These are phyloP conservation scores for Spea multiplicata DNA, from an alignment of 2,113 vertebrate genomes.

Conservation along the genomic window DNA sequence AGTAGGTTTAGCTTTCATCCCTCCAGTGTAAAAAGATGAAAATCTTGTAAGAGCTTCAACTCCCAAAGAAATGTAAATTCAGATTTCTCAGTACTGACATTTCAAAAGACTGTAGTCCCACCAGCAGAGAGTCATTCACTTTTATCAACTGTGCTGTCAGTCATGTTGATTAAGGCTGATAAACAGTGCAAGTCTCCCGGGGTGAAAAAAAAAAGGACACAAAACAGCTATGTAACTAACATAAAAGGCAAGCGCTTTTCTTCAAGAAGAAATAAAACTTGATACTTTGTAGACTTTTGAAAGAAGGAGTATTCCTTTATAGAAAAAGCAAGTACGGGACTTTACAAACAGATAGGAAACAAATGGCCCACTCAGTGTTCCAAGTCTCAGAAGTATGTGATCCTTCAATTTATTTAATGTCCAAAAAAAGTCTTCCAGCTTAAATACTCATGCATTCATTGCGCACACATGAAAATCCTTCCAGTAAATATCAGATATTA, in stretches of 20 bases:
- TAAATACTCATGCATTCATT: too few relatives aligned
- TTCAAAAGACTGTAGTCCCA: constrained; percentile 66
- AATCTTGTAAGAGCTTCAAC: constrained; percentile 60
- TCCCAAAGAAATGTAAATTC: constrained; percentile 72
- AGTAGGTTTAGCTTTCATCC: constrained; percentile 66
- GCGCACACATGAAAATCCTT: too few relatives aligned
- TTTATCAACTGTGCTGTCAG: constrained; percentile 68
- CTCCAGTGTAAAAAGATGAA: constrained; percentile 59
- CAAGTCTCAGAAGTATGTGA: constrained; percentile 6
- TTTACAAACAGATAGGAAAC: background rate
- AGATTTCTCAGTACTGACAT: constrained; percentile 64
- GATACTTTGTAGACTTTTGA: constrained; percentile 27
- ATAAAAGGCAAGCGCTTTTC: constrained; percentile 56
- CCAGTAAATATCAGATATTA: too few relatives aligned
- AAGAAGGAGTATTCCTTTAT: constrained; percentile 32
- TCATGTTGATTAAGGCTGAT: constrained; percentile 69
- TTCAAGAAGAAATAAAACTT: constrained; percentile 44
- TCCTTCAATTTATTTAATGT: constrained; percentile 4
- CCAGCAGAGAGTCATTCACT: constrained; percentile 56
- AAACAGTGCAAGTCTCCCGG: constrained; percentile 60
- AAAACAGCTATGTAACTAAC: constrained; percentile 52
- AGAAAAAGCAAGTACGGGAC: background rate
- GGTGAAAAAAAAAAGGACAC: constrained; percentile 55
- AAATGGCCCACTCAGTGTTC: background rate
- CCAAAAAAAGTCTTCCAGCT: constrained; percentile 2